Conservation (phyloP, 2,888 invertebrate species). For the Amphimallon solstitiale region DNA sequence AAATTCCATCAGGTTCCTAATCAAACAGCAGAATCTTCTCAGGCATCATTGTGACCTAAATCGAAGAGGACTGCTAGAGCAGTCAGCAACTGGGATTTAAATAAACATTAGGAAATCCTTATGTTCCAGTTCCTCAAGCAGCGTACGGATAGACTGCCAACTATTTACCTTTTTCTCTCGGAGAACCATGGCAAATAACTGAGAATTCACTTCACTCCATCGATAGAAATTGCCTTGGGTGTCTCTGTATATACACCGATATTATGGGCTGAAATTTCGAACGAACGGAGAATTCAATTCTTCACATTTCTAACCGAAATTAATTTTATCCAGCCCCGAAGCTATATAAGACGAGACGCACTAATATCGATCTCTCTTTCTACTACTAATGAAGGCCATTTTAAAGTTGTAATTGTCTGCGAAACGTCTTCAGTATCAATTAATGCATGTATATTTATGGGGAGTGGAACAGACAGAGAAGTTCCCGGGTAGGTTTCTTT, state of each 20-base stretch:
- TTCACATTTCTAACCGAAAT: slow-evolving; percentile 18
- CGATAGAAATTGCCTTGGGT: no score
- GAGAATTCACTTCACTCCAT: slow-evolving; percentile 26
- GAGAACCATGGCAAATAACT: slow-evolving; percentile 18
- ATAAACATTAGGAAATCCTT: slow-evolving; percentile 37
- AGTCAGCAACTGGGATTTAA: slow-evolving; percentile 22
- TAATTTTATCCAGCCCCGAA: slow-evolving; percentile 19
- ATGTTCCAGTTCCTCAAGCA: slow-evolving; percentile 16
- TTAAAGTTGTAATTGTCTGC: slow-evolving; percentile 8
- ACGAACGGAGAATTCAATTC: slow-evolving; percentile 8
- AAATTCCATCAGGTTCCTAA: slow-evolving; percentile 43
- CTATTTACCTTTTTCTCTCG: slow-evolving; percentile 35
- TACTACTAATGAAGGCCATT: not conserved
- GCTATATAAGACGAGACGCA: slow-evolving; percentile 3
- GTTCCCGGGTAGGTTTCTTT: slow-evolving; percentile 17
- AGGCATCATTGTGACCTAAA: slow-evolving; percentile 39
- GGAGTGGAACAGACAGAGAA: not conserved
- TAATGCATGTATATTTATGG: not conserved
- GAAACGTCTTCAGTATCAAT: slow-evolving; percentile 12
- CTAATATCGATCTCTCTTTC: slow-evolving; percentile 15
- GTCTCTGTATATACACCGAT: no score
- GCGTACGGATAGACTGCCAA: slow-evolving; percentile 18
- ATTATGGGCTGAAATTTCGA: slow-evolving; percentile 19
- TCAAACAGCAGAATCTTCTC: slow-evolving; percentile 38
- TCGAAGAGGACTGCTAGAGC: slow-evolving; percentile 21